Evolutionary conservation across 1,140 invertebrate genomes (phyloP), one percentile per base, ranked within the genome.

Genomic region (Brachionus calyciflorus): DNA sequence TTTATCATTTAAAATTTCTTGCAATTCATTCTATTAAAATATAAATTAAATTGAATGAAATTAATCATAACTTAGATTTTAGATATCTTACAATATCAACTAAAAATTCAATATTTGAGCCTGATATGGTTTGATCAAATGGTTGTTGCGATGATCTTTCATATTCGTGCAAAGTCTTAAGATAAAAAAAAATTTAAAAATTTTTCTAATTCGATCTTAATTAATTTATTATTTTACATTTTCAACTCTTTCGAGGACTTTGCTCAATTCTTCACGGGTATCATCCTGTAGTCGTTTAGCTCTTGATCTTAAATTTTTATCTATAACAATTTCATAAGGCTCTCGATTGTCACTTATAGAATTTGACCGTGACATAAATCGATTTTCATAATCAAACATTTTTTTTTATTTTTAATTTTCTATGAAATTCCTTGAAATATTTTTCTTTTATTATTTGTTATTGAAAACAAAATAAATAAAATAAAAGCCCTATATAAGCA

Each of bases 1-100:
- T 55, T 76, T 76, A 10, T 76, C 70, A 60, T 76, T 76, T n/a
- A 76, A 28, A 28, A 76, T 17, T 19, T 55, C 37, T 30, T 76
- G 40, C 9, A 76, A 26, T 40, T 76, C 70, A 40, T 40, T 55
- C 49, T 73, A 37, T 60, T 5, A 37, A 21, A 60, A 60, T 37
- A 7, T 12, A 33, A 26, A 57, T 30, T 28, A 30, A 57, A 30
- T 10, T 57, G 10, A 28, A n/a, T n/a, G n/a, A 57, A 57, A 28
- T n/a, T n/a, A n/a, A n/a, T n/a, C n/a, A n/a, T n/a, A n/a, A n/a
- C n/a, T n/a, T n/a, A n/a, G 30, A n/a, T 57, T 7, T 63, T 21
- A 19, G 17, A 21, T 19, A 17, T 40, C 37, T 70, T 55, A 73
- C 69, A 33, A 76, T 37, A 76, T 76, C 70, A 17, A 49, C 65